Evolutionary conservation across 2,113 vertebrate genomes (phyloP), one percentile per base, ranked within the genome.

Genomic region (Smithornis capensis): DNA sequence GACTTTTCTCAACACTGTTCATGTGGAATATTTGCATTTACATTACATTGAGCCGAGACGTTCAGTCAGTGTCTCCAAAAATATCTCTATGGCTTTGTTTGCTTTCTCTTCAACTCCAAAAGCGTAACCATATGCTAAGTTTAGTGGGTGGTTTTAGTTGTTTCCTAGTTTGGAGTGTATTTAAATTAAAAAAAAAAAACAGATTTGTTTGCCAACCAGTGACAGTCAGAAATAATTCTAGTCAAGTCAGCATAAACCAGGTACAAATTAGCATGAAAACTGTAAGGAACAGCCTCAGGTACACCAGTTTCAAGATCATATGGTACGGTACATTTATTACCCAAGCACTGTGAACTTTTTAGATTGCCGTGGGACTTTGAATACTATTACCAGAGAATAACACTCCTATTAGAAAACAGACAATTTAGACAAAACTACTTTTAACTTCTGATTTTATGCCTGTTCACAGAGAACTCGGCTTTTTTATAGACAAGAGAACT

Each of bases 41-140:
- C 52, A 38, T 74, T 78, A 92, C 38, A n/a, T 1, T 57, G 40
- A 93, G 64, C 59, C 63, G 73, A 94, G 76, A 92, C 38, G 29
- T 0, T 11, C 55, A 93, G 75, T 38, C 52, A 10, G 63, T 18
- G 35, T n/a, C 83, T 83, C 92, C 59, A 90, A 90, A 97, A 89
- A 83, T 70, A 95, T n/a, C 83, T 83, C 83, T 35, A 42, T 44
- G 47, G 57, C 63, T 91, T 93, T 96, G 84, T 93, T 93, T 90
- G 71, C 82, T 87, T 87, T 82, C 45, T 87, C 59, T 64, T 87
- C 81, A 33, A 84, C 85, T 76, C 9, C 37, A 56, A 49, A 69
- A 94, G 38, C 1, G 1, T 19, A 92, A 69, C 81, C 78, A 92
- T 92, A 89, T 95, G 93, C 82, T 95, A 89, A 77, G 67, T 91